A percentile compares a stretch with the other conserved stretches of the same genome.
Evolutionary conservation across 1,140 invertebrate genomes (phyloP).

Genomic region (Pachyrhynchus sulphureomaculatus): DNA sequence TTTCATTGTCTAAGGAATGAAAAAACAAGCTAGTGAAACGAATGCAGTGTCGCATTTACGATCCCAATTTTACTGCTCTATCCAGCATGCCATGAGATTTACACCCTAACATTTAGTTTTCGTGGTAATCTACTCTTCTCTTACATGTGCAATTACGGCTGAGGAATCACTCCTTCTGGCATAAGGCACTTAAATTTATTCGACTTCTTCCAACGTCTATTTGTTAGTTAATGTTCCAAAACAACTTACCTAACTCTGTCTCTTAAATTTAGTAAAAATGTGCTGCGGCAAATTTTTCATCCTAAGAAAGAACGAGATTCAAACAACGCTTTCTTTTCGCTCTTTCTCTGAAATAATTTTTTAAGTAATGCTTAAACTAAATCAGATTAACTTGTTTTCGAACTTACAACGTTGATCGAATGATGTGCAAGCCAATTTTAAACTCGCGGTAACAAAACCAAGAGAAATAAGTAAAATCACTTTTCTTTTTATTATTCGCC

Average conservation of each 20-base stretch:
- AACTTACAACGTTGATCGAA: no score
- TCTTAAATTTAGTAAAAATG: no score
- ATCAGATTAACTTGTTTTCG: no score
- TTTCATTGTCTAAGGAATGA: constrained; percentile 20
- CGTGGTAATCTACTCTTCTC: constrained; percentile 24
- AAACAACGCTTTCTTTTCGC: no score
- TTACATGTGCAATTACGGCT: constrained; percentile 26
- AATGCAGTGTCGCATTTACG: constrained; percentile 31
- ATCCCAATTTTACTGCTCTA: constrained; percentile 28
- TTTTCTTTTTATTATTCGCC: no score
- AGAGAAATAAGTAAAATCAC: no score
- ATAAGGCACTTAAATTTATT: constrained; percentile 11
- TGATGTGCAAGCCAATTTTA: no score
- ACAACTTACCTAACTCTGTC: not conserved
- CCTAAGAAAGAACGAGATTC: no score
- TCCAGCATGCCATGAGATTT: constrained; percentile 13
- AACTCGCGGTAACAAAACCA: no score
- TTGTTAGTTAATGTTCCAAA: constrained; percentile 12
- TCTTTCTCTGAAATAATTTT: no score
- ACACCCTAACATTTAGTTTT: constrained; percentile 20
- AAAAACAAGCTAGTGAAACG: constrained; percentile 29
- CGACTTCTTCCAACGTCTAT: not conserved
- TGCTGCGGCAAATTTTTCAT: no score
- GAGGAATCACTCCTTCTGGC: constrained; percentile 7
- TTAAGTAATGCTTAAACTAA: no score